Evolutionary conservation across 2,113 vertebrate genomes (phyloP), one percentile per base, ranked within the genome.

Genomic region (Odontophorus gujanensis): DNA sequence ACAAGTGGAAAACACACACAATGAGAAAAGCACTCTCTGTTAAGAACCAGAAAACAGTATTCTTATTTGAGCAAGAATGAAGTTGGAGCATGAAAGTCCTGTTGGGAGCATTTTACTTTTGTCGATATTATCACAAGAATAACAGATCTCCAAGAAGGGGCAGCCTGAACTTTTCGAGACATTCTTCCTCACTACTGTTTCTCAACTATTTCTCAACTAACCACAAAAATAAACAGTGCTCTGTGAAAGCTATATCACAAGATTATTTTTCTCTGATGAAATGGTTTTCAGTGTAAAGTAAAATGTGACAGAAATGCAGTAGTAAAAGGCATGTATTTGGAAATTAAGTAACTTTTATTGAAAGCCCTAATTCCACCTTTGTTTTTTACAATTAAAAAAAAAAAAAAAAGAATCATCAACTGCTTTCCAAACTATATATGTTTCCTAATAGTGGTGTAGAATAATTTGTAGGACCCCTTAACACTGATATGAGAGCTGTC

Each of bases 401-500:
- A 4, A 6, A 9, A 62, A 59, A 61, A 26, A 32, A 63, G 38
- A 34, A 40, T n/a, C 40, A 77, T 16, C 47, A 72, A 16, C 45
- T 58, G 7, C 69, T 90, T 85, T 59, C 32, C 17, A 66, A 80
- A 58, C 2, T 8, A 1, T 72, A 72, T 58, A 58, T 61, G 7
- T 87, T 93, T 72, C 71, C 59, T 66, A 42, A 40, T 87, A 89
- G 42, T 32, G 40, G 16, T 19, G 61, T 40, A 28, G 38, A 61
- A 62, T 36, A 40, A 28, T 40, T 40, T 63, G 38, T 40, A 40
- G 61, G 61, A 26, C 61, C 26, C 28, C 40, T 68, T 73, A 88
- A 85, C 55, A 34, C 65, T 88, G 68, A 80, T 75, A 67, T 77
- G 76, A 85, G 94, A 92, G 50, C 72, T 96, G 68, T 45, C 90